Evolutionary conservation across 2,113 vertebrate species (phyloP).

Genomic region (Sander lucioperca): DNA sequence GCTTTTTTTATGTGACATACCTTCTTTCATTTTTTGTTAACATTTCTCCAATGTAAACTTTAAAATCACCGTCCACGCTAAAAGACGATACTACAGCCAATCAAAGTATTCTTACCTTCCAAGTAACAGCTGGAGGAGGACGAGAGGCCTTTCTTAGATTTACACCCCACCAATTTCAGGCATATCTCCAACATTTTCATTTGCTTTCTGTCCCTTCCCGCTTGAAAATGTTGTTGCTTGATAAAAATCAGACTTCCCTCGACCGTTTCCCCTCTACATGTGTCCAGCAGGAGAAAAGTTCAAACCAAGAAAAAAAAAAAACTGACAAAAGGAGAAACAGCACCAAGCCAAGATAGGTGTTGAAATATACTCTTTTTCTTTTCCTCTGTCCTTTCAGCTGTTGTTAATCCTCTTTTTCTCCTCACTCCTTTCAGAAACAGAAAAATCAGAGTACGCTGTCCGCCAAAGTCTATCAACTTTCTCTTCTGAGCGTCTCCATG

Average conservation of each 20-base stretch:
- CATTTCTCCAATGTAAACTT: slow-evolving; percentile 4
- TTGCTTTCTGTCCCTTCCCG: slow-evolving; percentile 82
- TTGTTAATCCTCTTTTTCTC: slow-evolving; percentile 40
- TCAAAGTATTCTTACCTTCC: slow-evolving; percentile 89
- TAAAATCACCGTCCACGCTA: neutral
- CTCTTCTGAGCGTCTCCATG: slow-evolving; percentile 78
- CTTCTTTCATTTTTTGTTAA: neutral
- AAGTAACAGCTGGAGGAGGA: slow-evolving; percentile 98
- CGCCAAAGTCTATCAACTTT: slow-evolving; percentile 75
- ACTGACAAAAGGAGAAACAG: slow-evolving; percentile 14
- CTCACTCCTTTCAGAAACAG: slow-evolving; percentile 38
- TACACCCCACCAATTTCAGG: slow-evolving; percentile 98
- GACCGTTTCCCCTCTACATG: slow-evolving; percentile 48
- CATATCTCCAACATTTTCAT: slow-evolving; percentile 99
- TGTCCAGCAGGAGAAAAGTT: slow-evolving; percentile 49
- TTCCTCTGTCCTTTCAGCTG: slow-evolving; percentile 5
- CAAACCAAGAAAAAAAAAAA: slow-evolving; percentile 13
- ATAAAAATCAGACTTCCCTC: slow-evolving; percentile 49
- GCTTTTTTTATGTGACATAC: neutral
- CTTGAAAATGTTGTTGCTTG: slow-evolving; percentile 61
- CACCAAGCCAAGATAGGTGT: neutral
- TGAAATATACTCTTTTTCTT: slow-evolving; percentile 23
- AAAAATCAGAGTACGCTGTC: slow-evolving; percentile 49
- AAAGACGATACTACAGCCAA: neutral
- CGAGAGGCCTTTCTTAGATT: slow-evolving; percentile 97